Evolutionary conservation across 92 coral and sea anemone genomes (phyloP).

Genomic region (Porites cylindrica): DNA sequence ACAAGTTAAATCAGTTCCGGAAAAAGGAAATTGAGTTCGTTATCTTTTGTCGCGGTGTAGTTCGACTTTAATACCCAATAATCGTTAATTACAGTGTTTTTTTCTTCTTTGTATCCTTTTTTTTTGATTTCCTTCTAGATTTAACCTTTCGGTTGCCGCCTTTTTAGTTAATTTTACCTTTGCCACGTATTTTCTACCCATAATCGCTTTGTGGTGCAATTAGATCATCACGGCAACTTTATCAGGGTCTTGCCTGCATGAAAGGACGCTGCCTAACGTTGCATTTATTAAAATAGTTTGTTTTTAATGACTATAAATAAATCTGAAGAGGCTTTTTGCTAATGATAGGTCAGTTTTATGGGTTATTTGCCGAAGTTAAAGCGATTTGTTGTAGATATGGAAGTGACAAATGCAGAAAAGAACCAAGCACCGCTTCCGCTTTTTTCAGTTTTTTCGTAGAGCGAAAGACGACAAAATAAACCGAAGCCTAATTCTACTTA

Average conservation of each 20-base stretch:
- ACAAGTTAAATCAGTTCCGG: neutral
- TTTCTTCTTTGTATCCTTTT: neutral
- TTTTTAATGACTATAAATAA: neutral
- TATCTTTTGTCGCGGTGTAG: neutral
- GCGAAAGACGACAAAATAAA: no score
- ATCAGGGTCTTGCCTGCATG: neutral
- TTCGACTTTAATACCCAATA: neutral
- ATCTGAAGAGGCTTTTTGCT: neutral
- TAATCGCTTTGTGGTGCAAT: conserved; percentile 1
- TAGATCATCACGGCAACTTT: neutral
- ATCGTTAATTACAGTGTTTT: no score
- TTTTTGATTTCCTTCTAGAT: neutral
- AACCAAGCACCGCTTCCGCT: no score
- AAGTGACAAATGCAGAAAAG: no score
- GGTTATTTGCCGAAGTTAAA: no score
- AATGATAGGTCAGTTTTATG: no score
- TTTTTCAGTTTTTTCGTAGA: no score
- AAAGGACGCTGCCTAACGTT: neutral
- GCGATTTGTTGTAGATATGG: no score
- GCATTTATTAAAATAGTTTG: neutral
- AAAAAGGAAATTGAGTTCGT: neutral
- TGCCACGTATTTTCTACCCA: neutral
- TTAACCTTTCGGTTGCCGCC: neutral
- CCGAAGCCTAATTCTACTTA: no score
- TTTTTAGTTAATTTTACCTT: neutral